Evolutionary conservation across 2,113 vertebrate species (phyloP).

Genomic region (Ciconia stormi): DNA sequence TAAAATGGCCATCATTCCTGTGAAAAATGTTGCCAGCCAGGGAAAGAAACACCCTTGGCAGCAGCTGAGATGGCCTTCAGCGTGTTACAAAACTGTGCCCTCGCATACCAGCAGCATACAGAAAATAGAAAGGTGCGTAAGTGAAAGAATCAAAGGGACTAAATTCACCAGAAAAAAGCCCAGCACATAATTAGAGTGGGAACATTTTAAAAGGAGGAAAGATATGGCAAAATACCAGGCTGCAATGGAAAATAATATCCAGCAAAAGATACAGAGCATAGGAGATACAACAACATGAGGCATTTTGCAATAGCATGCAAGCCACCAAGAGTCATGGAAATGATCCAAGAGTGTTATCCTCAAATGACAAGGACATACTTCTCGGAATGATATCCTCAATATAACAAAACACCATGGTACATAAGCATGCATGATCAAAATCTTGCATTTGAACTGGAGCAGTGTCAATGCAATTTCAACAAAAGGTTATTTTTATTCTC

Average conservation of each 20-base stretch:
- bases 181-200: background rate
- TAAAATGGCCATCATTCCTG: background rate
- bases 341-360: conserved; percentile 35
- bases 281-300: background rate
- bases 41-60: background rate
- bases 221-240: conserved; percentile 7
- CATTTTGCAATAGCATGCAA: conserved; percentile 7
- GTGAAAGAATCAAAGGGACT: background rate
- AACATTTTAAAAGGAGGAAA: background rate
- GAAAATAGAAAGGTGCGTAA: background rate
- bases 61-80: background rate
- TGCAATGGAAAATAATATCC: conserved; percentile 1
- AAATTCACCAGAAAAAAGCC: background rate
- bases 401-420: background rate
- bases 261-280: background rate
- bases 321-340: conserved; percentile 21
- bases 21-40: background rate
- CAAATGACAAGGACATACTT: conserved; percentile 35
- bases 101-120: background rate
- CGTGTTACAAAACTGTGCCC: background rate
- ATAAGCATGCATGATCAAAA: background rate
- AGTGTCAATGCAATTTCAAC: background rate
- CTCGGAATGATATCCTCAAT: background rate
- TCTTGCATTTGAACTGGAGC: background rate
- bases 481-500: background rate